These are phyloP conservation scores for Calliopum simillimum DNA, from an alignment of 2,888 invertebrate genomes.

Conservation along the genomic window DNA sequence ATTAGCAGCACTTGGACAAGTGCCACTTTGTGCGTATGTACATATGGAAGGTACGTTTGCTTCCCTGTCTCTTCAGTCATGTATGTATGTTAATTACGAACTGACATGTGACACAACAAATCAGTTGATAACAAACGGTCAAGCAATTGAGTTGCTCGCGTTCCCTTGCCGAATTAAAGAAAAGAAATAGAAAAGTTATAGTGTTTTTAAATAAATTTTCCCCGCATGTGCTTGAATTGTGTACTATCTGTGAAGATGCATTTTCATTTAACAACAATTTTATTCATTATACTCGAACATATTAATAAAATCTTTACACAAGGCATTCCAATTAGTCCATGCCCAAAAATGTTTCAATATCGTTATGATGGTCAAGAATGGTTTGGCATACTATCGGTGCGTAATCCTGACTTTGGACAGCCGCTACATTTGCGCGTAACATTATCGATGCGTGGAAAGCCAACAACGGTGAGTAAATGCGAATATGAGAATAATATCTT, in stretches of 20 bases:
- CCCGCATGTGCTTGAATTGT: neutral
- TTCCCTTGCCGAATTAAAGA: neutral
- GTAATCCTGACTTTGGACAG: constrained; percentile 56
- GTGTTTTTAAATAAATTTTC: neutral
- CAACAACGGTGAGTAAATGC: constrained; percentile 58
- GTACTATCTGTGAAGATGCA: constrained; percentile 43
- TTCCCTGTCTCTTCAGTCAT: neutral
- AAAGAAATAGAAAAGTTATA: neutral
- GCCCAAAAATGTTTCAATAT: constrained; percentile 67
- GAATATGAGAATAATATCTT: too few relatives aligned
- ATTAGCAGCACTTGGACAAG: neutral
- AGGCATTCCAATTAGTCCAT: constrained; percentile 62
- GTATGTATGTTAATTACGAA: neutral
- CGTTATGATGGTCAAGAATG: constrained; percentile 65
- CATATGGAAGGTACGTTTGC: too few relatives aligned
- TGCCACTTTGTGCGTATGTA: neutral
- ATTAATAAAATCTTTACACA: constrained; percentile 55
- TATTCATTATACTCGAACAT: constrained; percentile 49
- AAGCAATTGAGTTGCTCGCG: constrained; percentile 43
- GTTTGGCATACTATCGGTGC: constrained; percentile 66
- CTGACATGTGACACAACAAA: constrained; percentile 33
- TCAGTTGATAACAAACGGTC: constrained; percentile 45
- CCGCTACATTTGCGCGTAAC: constrained; percentile 58
- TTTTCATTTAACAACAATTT: constrained; percentile 45
- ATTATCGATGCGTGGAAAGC: constrained; percentile 63